Evolutionary conservation across 2,888 invertebrate genomes (phyloP), one percentile per base, ranked within the genome.

Genomic region (Rhagophthalmus giganteus): DNA sequence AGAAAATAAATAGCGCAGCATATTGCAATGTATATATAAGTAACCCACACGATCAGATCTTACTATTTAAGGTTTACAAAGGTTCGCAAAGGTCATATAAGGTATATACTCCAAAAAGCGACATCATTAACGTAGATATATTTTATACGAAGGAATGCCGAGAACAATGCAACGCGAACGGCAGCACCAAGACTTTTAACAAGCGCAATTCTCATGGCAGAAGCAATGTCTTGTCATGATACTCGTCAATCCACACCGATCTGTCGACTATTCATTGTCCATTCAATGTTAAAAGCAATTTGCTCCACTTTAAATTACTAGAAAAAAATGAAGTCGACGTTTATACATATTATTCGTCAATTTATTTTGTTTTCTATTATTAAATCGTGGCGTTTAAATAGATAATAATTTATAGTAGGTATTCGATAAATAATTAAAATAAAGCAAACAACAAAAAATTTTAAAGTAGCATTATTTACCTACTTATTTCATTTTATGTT

Each of bases 111-210:
- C 68, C 66, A 64, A 68, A 68, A 66, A 66, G 62, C 66, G 67
- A 62, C 68, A 69, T 69, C 69, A 68, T 69, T 69, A 69, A 64
- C 61, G 61, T 59, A 54, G 57, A 54, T 54, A 63, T 62, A 63
- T 57, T 53, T 58, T 52, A 41, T 53, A 53, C 33, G 46, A 39
- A 34, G 49, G 54, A 60, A 61, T 51, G 40, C 46, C 27, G 48
- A 49, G 60, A 61, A 66, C 64, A 63, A 64, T 63, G 60, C 53
- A 31, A 41, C 41, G 30, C 40, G 20, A 48, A 34, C 16, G 35
- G 40, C 58, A 58, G 45, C 55, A 46, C 53, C 45, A 44, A 46
- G 34, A 54, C 48, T 57, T 54, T n/a, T 53, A 58, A 56, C 44
- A 40, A 41, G 50, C 39, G 8, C 38, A 35, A 47, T 58, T 56